Conservation (phyloP, 2,888 invertebrate species). For the Eristalis intricaria region DNA sequence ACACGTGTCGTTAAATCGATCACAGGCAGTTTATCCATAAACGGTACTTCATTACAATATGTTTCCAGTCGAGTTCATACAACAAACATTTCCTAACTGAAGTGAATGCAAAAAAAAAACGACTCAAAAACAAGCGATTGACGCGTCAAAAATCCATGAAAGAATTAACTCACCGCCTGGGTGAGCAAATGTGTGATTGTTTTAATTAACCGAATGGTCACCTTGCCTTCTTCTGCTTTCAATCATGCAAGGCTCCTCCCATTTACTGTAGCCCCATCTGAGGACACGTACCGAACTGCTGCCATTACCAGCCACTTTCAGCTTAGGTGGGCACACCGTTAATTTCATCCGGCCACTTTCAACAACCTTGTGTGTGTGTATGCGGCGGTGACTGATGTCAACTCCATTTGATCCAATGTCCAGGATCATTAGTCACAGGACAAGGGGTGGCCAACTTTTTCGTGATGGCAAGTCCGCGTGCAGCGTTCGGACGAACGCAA, state of each 20-base stretch:
- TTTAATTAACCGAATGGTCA: slow-evolving; percentile 38
- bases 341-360: slow-evolving; percentile 29
- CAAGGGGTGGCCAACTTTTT: background rate
- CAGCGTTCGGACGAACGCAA: background rate
- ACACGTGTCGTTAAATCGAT: too few relatives aligned
- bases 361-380: background rate
- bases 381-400: slow-evolving; percentile 12
- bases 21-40: too few relatives aligned
- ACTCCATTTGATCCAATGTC: slow-evolving; percentile 37
- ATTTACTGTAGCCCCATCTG: slow-evolving; percentile 4
- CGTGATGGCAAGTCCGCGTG: background rate
- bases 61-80: too few relatives aligned
- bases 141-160: too few relatives aligned
- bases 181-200: slow-evolving; percentile 12
- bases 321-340: slow-evolving; percentile 25
- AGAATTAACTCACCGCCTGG: too few relatives aligned
- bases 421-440: slow-evolving; percentile 39
- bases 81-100: too few relatives aligned
- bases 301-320: slow-evolving; percentile 1
- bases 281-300: slow-evolving; percentile 1
- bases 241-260: slow-evolving; percentile 26
- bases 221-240: background rate
- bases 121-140: too few relatives aligned
- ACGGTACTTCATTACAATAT: too few relatives aligned
- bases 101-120: too few relatives aligned